Percentiles rank a stretch among this genome's conserved stretches.
Evolutionary conservation across 2,113 vertebrate species (phyloP).

Genomic region (Clarias magur): DNA sequence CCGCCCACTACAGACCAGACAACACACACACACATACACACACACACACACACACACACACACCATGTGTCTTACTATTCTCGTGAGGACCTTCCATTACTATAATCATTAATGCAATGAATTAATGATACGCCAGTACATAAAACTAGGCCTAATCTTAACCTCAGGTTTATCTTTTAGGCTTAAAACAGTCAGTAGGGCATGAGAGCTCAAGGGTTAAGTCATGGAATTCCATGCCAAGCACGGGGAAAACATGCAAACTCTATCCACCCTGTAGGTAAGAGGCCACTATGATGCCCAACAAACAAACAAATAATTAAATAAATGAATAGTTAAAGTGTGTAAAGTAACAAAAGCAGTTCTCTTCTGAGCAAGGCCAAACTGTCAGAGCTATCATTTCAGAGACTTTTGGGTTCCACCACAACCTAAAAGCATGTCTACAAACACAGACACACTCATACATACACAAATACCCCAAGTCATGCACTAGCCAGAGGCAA

Average conservation of each 20-base stretch:
- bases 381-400: neutral
- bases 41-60: slow-evolving; percentile 16
- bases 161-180: neutral
- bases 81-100: neutral
- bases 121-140: no score
- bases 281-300: no score
- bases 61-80: neutral
- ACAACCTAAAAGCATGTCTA: neutral
- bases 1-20: slow-evolving; percentile 4
- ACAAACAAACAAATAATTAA: no score
- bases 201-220: no score
- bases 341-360: neutral
- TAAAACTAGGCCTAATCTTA: neutral
- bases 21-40: slow-evolving; percentile 37
- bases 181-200: neutral
- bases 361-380: slow-evolving; percentile 45
- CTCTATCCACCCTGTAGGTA: no score
- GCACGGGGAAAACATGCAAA: no score
- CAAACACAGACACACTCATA: neutral
- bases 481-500: slow-evolving; percentile 46
- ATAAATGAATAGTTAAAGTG: no score
- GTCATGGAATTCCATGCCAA: no score
- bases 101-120: neutral
- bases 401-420: neutral
- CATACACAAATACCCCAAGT: neutral